Conservation (phyloP, 2,888 invertebrate species). For the Agrilus mali region DNA sequence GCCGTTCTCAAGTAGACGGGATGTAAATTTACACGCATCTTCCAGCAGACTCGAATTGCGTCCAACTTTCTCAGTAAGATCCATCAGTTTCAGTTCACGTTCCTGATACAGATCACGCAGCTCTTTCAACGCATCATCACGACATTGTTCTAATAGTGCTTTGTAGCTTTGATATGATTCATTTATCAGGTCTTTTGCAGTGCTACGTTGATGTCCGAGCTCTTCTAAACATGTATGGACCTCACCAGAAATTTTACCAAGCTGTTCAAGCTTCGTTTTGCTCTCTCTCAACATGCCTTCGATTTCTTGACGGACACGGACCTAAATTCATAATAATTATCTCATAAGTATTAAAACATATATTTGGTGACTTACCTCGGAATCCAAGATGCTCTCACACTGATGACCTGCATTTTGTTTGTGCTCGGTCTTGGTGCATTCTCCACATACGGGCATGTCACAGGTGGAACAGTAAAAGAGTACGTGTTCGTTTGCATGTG, state of each 20-base stretch:
- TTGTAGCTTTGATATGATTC: constrained; percentile 71
- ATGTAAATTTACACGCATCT: constrained; percentile 75
- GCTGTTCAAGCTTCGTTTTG: constrained; percentile 60
- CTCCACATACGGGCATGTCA: constrained; percentile 75
- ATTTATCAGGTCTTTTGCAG: constrained; percentile 69
- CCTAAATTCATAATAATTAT: background rate
- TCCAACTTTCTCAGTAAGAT: constrained; percentile 60
- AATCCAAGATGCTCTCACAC: constrained; percentile 69
- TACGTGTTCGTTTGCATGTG: constrained; percentile 71
- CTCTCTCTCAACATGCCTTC: constrained; percentile 62
- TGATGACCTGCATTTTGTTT: constrained; percentile 68
- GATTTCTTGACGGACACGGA: constrained; percentile 62
- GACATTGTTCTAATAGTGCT: constrained; percentile 66
- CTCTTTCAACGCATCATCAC: constrained; percentile 62
- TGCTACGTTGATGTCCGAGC: constrained; percentile 75
- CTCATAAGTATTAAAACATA: too few relatives aligned
- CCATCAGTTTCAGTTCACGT: constrained; percentile 82
- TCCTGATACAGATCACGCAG: constrained; percentile 68
- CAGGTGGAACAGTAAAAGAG: constrained; percentile 84
- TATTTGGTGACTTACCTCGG: constrained; percentile 39
- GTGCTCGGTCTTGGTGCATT: constrained; percentile 74
- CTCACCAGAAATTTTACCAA: constrained; percentile 61
- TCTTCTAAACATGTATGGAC: constrained; percentile 73
- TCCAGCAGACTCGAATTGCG: constrained; percentile 76
- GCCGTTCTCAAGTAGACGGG: constrained; percentile 68